Evolutionary conservation across 2,888 invertebrate species (phyloP).

Genomic region (Caradrina clavipalpis): DNA sequence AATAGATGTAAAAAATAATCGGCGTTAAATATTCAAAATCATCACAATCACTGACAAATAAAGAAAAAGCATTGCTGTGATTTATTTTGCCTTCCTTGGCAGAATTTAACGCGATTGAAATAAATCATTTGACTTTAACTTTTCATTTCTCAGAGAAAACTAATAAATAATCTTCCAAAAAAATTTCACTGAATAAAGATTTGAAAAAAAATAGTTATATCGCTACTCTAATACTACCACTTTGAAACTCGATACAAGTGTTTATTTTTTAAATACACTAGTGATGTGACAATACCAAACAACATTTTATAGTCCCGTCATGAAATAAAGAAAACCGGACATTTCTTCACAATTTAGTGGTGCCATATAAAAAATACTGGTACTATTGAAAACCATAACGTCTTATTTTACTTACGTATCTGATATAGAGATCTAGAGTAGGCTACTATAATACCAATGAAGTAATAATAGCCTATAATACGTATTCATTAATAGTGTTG

Average conservation of each 20-base stretch:
- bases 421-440: slow-evolving; percentile 48
- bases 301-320: slow-evolving; percentile 38
- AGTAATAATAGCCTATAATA: slow-evolving; percentile 55
- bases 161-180: too few relatives aligned
- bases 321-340: slow-evolving; percentile 49
- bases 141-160: too few relatives aligned
- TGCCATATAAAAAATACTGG: slow-evolving; percentile 55
- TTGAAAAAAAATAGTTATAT: background rate
- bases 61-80: too few relatives aligned
- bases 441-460: slow-evolving; percentile 50
- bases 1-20: too few relatives aligned
- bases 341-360: slow-evolving; percentile 44
- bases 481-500: slow-evolving; percentile 54
- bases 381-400: slow-evolving; percentile 42
- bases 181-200: too few relatives aligned
- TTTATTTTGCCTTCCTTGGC: too few relatives aligned
- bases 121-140: too few relatives aligned
- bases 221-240: background rate
- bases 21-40: too few relatives aligned
- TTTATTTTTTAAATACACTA: slow-evolving; percentile 23
- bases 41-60: too few relatives aligned
- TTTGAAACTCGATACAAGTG: slow-evolving; percentile 29
- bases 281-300: slow-evolving; percentile 46
- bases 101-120: too few relatives aligned
- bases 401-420: slow-evolving; percentile 62